phyloP scores from a whole-genome alignment of 2,797 vertebrate species.

The Acipenser transmontanus region DNA sequence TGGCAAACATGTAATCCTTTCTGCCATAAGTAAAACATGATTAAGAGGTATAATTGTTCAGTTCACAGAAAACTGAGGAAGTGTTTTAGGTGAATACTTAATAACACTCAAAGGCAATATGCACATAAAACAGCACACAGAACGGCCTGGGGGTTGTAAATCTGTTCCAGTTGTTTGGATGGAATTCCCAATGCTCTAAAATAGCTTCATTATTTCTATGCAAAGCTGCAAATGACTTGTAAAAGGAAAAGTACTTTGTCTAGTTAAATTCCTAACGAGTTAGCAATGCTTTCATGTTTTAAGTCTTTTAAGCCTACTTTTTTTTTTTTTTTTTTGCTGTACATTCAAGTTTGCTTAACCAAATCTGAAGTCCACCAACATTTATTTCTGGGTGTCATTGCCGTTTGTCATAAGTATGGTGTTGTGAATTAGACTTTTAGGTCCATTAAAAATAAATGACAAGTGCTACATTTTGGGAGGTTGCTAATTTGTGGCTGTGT shows the following conservation, averaged over 20 bases:
- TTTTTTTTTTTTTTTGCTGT: background rate
- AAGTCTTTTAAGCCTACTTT: background rate
- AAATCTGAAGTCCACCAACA: background rate
- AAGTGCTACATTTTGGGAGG: background rate
- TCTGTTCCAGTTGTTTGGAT: constrained; percentile 21
- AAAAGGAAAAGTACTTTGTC: constrained; percentile 16
- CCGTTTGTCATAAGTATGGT: background rate
- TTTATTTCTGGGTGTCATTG: background rate
- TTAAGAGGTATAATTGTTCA: background rate
- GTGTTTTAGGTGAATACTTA: constrained; percentile 20
- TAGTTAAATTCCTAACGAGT: constrained; percentile 25
- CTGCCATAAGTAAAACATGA: too few species aligned
- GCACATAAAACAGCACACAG: constrained; percentile 18
- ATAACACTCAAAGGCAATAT: constrained; percentile 19
- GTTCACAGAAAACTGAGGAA: constrained; percentile 11
- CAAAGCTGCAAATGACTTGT: constrained; percentile 17
- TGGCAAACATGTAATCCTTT: too few species aligned
- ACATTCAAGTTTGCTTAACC: background rate
- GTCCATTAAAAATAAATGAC: background rate
- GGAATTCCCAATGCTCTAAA: constrained; percentile 16
- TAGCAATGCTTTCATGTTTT: constrained; percentile 18
- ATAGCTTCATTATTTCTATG: constrained; percentile 23
- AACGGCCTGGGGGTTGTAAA: constrained; percentile 12
- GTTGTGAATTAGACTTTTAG: background rate
- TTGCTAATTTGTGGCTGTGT: background rate